These are phyloP conservation scores for Drosophila novamexicana DNA, from an alignment of 1,140 invertebrate genomes.

Conservation along the genomic window DNA sequence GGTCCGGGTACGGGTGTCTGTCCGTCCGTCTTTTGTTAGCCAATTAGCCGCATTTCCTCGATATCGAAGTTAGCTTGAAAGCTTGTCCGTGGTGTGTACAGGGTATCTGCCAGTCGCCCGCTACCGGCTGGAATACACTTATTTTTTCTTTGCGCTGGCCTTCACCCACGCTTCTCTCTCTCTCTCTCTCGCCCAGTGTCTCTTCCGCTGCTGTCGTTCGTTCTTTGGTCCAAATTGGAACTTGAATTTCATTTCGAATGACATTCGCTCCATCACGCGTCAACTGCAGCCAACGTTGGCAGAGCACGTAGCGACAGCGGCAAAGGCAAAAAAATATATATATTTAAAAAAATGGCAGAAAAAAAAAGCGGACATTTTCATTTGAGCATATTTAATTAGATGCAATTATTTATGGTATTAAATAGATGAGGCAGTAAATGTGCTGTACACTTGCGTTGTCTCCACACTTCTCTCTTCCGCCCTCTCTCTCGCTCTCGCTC, in stretches of 20 bases:
- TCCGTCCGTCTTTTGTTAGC: too few species aligned
- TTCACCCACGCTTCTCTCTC: conserved; percentile 13
- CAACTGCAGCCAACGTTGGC: conserved; percentile 76
- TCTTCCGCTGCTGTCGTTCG: conserved; percentile 25
- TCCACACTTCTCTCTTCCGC: conserved; percentile 25
- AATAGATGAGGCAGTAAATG: conserved; percentile 84
- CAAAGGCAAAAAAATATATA: conserved; percentile 20
- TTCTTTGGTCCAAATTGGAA: conserved; percentile 75
- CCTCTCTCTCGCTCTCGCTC: conserved; percentile 4
- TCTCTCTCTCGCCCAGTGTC: conserved; percentile 22
- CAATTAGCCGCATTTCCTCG: too few species aligned
- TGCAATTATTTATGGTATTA: conserved; percentile 85
- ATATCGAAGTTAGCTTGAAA: too few species aligned
- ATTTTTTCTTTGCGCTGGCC: conserved; percentile 53
- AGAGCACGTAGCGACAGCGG: conserved; percentile 61
- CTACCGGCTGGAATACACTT: conserved; percentile 14
- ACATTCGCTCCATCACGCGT: conserved; percentile 84
- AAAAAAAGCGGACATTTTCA: conserved; percentile 83
- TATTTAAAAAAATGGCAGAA: conserved; percentile 25
- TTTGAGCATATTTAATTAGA: conserved; percentile 85
- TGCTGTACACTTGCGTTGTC: conserved; percentile 65
- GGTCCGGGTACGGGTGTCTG: too few species aligned
- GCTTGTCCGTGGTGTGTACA: neutral
- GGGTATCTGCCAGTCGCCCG: neutral
- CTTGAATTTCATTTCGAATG: conserved; percentile 84